These are phyloP conservation scores for Blastomussa wellsi DNA, from an alignment of 92 coral and sea anemone species.

Conservation along the genomic window DNA sequence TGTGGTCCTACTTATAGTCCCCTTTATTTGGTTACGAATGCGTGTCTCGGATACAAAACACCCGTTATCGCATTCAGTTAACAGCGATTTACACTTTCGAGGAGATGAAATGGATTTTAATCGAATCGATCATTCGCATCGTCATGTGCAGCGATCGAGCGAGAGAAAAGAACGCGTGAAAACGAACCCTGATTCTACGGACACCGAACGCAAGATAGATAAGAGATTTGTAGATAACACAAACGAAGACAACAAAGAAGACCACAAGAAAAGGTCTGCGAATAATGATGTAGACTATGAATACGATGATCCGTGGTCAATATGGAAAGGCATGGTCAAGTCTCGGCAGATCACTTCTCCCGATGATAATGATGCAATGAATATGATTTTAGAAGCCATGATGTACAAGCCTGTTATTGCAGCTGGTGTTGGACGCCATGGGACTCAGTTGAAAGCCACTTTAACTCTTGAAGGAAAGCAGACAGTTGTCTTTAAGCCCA, in stretches of 20 bases:
- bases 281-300: constrained; percentile 67
- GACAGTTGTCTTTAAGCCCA: constrained; percentile 95
- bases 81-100: constrained; percentile 34
- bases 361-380: constrained; percentile 54
- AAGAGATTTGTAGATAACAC: constrained; percentile 20
- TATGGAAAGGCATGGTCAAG: constrained; percentile 93
- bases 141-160: constrained; percentile 22
- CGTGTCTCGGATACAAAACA: constrained; percentile 34
- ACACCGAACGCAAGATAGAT: not conserved
- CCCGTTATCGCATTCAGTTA: constrained; percentile 45
- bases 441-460: constrained; percentile 91
- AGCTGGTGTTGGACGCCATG: constrained; percentile 78
- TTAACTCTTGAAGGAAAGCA: constrained; percentile 88
- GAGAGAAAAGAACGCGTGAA: constrained; percentile 2
- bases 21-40: constrained; percentile 77
- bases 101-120: constrained; percentile 68
- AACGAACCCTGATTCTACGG: not conserved
- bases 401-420: constrained; percentile 79
- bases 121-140: constrained; percentile 71
- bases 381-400: constrained; percentile 81
- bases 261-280: constrained; percentile 14
- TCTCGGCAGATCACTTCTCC: constrained; percentile 66
- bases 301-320: constrained; percentile 84
- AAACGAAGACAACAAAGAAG: constrained; percentile 20
- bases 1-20: constrained; percentile 55